phyloP scores from a whole-genome alignment of 1,140 invertebrate genomes.

The honey bee (Apis mellifera) region Amel_HAv3.1 CM009931.2:9556501-9557000 shows the following conservation, averaged over 20 bases:
- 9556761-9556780: too few relatives aligned
- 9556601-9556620: too few relatives aligned
- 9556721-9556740: not conserved
- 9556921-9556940: not conserved
- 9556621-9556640: too few relatives aligned
- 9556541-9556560: too few relatives aligned
- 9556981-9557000: not conserved
- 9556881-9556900: not conserved
- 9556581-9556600: too few relatives aligned
- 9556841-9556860: not conserved
- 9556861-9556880: not conserved
- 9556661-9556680: too few relatives aligned
- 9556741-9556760: not conserved
- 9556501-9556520: too few relatives aligned
- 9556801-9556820: not conserved
- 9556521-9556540: too few relatives aligned
- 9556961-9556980: conserved; percentile 10
- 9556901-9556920: not conserved
- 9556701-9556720: not conserved
- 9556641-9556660: too few relatives aligned
- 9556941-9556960: not conserved
- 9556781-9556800: not conserved
- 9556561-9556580: too few relatives aligned
- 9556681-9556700: too few relatives aligned
- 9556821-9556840: not conserved